A percentile compares a stretch with the other conserved stretches of the same genome.
These are phyloP conservation scores for Corvus moneduloides DNA, from an alignment of 2,113 vertebrate species.

Conservation along the genomic window DNA sequence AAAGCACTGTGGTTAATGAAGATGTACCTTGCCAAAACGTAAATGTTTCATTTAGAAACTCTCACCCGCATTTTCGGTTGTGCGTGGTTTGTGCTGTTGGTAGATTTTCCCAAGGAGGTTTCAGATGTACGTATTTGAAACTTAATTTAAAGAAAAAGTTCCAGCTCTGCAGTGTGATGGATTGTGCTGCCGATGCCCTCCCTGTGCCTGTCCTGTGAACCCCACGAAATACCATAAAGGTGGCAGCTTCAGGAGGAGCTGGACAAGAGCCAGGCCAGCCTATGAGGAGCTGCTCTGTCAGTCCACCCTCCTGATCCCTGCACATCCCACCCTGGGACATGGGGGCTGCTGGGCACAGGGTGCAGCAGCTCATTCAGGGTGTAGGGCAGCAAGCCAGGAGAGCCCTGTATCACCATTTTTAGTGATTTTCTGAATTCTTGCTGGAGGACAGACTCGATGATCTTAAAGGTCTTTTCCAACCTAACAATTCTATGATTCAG, in stretches of 20 bases:
- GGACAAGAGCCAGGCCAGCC: neutral
- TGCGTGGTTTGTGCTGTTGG: neutral
- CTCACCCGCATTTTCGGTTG: neutral
- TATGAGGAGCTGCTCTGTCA: neutral
- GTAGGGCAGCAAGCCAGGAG: neutral
- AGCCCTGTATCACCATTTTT: neutral
- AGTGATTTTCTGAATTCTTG: neutral
- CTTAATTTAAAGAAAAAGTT: too few species aligned
- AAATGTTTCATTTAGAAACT: neutral
- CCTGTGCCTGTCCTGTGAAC: neutral
- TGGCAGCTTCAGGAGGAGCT: neutral
- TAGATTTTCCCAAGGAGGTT: neutral
- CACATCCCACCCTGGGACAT: neutral
- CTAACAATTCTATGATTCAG: neutral
- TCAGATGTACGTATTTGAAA: neutral
- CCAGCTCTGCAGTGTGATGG: neutral
- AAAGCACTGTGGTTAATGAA: neutral
- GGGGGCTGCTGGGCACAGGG: neutral
- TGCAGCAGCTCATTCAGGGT: fast-evolving
- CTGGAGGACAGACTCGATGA: neutral
- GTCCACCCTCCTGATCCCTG: neutral
- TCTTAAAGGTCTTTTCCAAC: neutral
- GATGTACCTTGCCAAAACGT: neutral
- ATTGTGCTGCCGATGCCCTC: neutral
- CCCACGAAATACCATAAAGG: fast-evolving